A percentile compares a stretch with the other conserved stretches of the same genome.
phyloP scores from a whole-genome alignment of 2,888 invertebrate genomes.

The Oxyteleia sp. region DNA sequence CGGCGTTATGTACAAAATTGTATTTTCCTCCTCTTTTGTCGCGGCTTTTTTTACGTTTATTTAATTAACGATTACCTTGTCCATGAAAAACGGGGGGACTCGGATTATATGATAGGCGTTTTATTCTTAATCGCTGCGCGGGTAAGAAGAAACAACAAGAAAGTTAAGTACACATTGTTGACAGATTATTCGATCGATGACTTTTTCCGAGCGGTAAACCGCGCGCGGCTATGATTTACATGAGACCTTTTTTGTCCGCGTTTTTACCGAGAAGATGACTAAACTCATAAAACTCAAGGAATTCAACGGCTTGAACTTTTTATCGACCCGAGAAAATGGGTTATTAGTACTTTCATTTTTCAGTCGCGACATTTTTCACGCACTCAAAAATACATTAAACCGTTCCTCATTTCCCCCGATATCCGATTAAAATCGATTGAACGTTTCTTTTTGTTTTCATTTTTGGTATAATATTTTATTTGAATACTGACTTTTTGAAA shows the following conservation, averaged over 20 bases:
- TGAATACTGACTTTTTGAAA: neutral
- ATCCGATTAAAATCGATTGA: too few relatives aligned
- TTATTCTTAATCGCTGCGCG: neutral
- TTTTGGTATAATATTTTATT: neutral
- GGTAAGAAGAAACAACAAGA: constrained; percentile 30
- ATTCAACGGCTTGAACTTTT: constrained; percentile 42
- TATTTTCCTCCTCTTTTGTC: neutral
- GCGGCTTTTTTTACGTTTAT: neutral
- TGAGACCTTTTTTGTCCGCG: constrained; percentile 38
- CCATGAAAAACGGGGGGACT: constrained; percentile 1
- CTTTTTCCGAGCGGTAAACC: constrained; percentile 48
- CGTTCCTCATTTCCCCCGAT: neutral
- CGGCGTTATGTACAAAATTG: constrained; percentile 17
- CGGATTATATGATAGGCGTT: neutral
- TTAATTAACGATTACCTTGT: constrained; percentile 18
- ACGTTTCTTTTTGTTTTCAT: too few relatives aligned
- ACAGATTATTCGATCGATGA: constrained; percentile 48
- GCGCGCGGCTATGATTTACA: constrained; percentile 27
- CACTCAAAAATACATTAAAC: constrained; percentile 12
- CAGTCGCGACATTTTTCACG: constrained; percentile 8
- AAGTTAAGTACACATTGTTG: constrained; percentile 50
- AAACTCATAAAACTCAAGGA: constrained; percentile 49
- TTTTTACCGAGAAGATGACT: constrained; percentile 47
- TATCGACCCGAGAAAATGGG: constrained; percentile 41
- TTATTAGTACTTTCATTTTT: constrained; percentile 53